Conservation (phyloP, 2,888 invertebrate species). For the Acholoe squamosa region DNA sequence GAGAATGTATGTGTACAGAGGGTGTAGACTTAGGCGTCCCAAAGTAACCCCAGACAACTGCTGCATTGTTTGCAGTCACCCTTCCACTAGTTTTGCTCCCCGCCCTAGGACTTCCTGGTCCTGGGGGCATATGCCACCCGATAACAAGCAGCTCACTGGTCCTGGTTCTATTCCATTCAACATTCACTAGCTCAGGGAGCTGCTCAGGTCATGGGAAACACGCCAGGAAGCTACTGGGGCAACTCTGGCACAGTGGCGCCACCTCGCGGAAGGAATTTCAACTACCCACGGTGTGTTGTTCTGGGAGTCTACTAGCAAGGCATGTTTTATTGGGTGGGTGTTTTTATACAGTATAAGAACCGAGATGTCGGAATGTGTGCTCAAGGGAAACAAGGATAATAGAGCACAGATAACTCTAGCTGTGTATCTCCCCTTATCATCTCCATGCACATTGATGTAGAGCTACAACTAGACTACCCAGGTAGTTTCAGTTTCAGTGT, state of each 20-base stretch:
- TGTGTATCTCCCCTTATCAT: too few species aligned
- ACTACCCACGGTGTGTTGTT: neutral
- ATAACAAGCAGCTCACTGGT: neutral
- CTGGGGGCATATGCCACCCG: neutral
- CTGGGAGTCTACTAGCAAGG: too few species aligned
- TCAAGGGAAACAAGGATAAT: too few species aligned
- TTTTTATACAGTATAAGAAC: neutral
- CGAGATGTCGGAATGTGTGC: too few species aligned
- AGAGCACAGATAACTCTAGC: too few species aligned
- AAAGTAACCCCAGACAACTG: neutral
- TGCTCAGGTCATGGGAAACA: slow-evolving; percentile 36
- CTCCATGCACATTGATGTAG: too few species aligned
- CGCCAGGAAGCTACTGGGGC: neutral
- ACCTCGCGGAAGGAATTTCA: neutral
- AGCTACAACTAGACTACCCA: too few species aligned
- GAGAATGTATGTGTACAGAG: slow-evolving; percentile 9
- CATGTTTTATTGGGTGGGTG: too few species aligned
- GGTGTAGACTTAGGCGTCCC: neutral
- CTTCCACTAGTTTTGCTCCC: neutral
- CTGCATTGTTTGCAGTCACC: neutral
- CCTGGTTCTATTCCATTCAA: neutral
- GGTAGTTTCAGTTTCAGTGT: too few species aligned
- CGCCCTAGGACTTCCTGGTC: neutral
- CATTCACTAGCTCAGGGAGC: neutral
- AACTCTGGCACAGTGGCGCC: neutral